Conservation (phyloP, 2,113 vertebrate genomes). For the Procavia capensis region DNA sequence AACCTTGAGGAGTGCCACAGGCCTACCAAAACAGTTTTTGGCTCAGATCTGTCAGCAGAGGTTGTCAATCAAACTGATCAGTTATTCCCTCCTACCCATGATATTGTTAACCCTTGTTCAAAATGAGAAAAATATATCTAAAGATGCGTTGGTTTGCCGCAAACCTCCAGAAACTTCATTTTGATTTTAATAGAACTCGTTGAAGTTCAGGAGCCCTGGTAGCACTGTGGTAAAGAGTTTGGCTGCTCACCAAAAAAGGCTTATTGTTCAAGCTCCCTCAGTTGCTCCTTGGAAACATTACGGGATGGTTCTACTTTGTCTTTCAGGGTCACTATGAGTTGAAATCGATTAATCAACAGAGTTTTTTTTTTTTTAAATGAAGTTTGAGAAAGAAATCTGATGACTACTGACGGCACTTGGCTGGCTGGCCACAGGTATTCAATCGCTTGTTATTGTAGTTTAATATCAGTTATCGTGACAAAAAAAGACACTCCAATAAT, state of each 20-base stretch:
- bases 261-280: too few species aligned
- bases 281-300: too few species aligned
- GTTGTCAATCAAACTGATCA: constrained; percentile 45
- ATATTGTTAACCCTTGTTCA: constrained; percentile 30
- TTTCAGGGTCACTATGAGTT: too few species aligned
- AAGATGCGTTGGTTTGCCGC: background rate
- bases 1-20: background rate
- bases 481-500: background rate
- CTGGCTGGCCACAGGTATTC: background rate
- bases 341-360: too few species aligned
- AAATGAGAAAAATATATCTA: constrained; percentile 29
- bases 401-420: too few species aligned
- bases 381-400: background rate
- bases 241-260: too few species aligned
- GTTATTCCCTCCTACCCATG: background rate
- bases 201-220: background rate
- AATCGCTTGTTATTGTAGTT: background rate
- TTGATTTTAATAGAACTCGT: constrained; percentile 24
- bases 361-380: too few species aligned
- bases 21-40: background rate
- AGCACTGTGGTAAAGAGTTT: too few species aligned
- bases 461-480: background rate
- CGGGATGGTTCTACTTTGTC: too few species aligned
- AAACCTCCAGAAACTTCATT: background rate
- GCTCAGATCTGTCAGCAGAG: background rate